These are phyloP conservation scores for Leucoraja ocellata DNA, from an alignment of 2,797 vertebrate species.

Conservation along the genomic window DNA sequence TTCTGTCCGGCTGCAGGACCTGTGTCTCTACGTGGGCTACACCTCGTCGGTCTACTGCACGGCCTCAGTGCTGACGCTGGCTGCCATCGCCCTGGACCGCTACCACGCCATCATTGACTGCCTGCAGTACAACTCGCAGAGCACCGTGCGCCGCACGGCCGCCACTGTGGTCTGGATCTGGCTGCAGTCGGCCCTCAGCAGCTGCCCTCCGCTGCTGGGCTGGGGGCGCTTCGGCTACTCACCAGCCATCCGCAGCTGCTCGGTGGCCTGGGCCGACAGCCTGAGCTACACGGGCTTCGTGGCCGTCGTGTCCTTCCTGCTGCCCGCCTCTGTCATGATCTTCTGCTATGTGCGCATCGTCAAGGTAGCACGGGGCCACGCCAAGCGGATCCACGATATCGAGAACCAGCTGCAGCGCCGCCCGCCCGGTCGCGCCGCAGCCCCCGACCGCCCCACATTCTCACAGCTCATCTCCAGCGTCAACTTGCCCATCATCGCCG, in stretches of 20 bases:
- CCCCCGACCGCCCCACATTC: conserved; percentile 45
- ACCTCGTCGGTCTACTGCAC: conserved; percentile 74
- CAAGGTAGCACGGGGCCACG: conserved; percentile 64
- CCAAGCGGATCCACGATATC: conserved; percentile 62
- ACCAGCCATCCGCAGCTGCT: conserved; percentile 63
- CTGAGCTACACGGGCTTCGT: conserved; percentile 63
- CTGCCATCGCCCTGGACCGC: conserved; percentile 70
- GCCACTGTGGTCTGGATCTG: conserved; percentile 71
- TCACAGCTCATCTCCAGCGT: conserved; percentile 59
- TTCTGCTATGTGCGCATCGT: conserved; percentile 71
- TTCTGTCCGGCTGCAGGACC: conserved; percentile 50
- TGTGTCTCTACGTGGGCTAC: conserved; percentile 70
- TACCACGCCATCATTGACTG: conserved; percentile 72
- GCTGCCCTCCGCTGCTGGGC: conserved; percentile 67
- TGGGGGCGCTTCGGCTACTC: conserved; percentile 64
- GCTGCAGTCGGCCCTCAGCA: conserved; percentile 66
- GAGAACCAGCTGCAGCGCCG: conserved; percentile 63
- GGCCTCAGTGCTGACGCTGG: conserved; percentile 66
- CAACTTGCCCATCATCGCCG: conserved; percentile 56
- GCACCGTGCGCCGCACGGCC: conserved; percentile 58
- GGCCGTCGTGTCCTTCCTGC: conserved; percentile 57
- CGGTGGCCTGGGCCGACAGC: conserved; percentile 62
- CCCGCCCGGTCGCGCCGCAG: conserved; percentile 39
- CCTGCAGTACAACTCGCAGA: conserved; percentile 64
- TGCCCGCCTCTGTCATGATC: conserved; percentile 64